A percentile compares a stretch with the other conserved stretches of the same genome.
Evolutionary conservation across 2,113 vertebrate genomes (phyloP).

Genomic region (Bubalus kerabau): DNA sequence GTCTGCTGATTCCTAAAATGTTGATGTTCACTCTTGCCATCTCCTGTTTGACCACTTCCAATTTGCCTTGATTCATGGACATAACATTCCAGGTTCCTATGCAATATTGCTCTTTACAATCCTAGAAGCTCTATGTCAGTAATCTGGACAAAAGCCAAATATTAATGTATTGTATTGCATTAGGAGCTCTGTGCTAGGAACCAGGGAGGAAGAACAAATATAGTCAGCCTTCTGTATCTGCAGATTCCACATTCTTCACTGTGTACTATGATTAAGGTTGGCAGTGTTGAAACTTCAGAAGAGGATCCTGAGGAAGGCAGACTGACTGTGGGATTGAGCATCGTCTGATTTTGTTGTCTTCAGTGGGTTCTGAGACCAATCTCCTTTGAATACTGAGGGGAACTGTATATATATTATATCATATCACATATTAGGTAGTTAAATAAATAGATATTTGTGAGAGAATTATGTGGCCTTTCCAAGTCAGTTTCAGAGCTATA

Average conservation of each 20-base stretch:
- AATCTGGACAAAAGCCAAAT: neutral
- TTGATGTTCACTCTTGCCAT: neutral
- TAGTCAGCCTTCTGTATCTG: neutral
- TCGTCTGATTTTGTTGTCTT: neutral
- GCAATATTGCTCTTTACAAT: neutral
- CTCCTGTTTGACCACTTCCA: neutral
- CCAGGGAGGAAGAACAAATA: neutral
- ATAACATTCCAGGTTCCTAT: neutral
- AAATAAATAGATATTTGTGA: neutral
- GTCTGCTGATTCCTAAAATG: neutral
- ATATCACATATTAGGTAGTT: neutral
- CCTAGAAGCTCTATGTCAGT: neutral
- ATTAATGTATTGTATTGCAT: neutral
- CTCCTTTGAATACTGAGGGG: neutral
- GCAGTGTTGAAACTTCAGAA: neutral
- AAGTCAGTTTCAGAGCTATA: neutral
- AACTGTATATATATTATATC: neutral
- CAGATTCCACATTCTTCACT: neutral
- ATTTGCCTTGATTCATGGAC: neutral
- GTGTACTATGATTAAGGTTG: neutral
- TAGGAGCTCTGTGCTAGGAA: neutral
- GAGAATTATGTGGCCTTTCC: neutral
- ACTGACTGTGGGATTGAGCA: neutral
- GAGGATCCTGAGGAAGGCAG: neutral
- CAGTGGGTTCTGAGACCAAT: neutral